Evolutionary conservation across 2,888 invertebrate species (phyloP).

Genomic region (Sphaeridia pumilis): DNA sequence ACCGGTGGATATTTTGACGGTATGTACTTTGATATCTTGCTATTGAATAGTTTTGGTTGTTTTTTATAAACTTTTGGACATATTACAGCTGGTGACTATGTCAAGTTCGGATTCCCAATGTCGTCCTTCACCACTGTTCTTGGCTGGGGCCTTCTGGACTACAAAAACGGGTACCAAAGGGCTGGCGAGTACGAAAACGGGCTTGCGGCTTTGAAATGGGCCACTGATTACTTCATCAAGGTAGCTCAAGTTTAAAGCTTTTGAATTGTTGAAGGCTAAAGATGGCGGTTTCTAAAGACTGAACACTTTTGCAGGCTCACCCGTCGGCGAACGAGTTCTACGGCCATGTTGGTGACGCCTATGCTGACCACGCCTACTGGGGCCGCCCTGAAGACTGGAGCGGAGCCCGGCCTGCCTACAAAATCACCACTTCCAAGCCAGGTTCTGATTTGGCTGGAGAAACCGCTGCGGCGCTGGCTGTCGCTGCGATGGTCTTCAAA

Average conservation of each 20-base stretch:
- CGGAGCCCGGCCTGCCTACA: neutral
- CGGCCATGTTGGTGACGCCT: conserved; percentile 39
- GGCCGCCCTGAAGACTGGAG: conserved; percentile 48
- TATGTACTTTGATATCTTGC: too few relatives aligned
- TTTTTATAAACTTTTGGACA: neutral
- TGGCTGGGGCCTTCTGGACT: conserved; percentile 39
- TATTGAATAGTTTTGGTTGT: neutral
- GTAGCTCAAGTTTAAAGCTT: neutral
- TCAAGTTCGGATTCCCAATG: conserved; percentile 36
- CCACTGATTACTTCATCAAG: conserved; percentile 21
- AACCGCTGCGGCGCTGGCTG: conserved; percentile 9
- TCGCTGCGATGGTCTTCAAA: conserved; percentile 44
- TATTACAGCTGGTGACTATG: conserved; percentile 34
- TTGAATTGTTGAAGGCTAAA: neutral
- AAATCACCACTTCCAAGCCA: neutral
- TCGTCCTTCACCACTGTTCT: conserved; percentile 32
- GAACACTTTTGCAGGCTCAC: conserved; percentile 15
- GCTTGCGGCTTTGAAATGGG: conserved; percentile 38
- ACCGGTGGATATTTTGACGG: conserved; percentile 50
- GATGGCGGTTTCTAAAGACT: neutral
- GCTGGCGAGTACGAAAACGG: conserved; percentile 35
- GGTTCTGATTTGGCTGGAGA: conserved; percentile 10
- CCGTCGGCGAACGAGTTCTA: conserved; percentile 37
- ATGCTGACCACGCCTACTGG: conserved; percentile 43
- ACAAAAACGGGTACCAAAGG: conserved; percentile 36